Evolutionary conservation across 2,888 invertebrate species (phyloP).

Genomic region (Chelonus formosanus): DNA sequence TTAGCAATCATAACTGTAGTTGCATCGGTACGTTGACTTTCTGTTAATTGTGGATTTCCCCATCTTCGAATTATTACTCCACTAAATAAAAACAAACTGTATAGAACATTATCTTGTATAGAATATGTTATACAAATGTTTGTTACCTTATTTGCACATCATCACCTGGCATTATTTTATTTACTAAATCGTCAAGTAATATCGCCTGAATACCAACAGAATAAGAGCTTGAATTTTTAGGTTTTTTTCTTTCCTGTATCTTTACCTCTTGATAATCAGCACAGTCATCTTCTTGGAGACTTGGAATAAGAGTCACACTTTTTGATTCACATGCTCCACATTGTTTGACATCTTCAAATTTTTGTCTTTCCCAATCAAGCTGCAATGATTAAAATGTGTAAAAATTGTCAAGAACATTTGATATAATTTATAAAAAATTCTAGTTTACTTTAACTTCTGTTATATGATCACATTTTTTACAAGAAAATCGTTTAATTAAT

Average conservation of each 20-base stretch:
- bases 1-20: slow-evolving; percentile 59
- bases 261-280: slow-evolving; percentile 88
- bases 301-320: slow-evolving; percentile 64
- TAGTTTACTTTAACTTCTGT: slow-evolving; percentile 70
- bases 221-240: slow-evolving; percentile 59
- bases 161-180: slow-evolving; percentile 88
- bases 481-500: slow-evolving; percentile 77
- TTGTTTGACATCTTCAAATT: slow-evolving; percentile 52
- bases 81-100: slow-evolving; percentile 65
- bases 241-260: slow-evolving; percentile 82
- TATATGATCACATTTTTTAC: slow-evolving; percentile 79
- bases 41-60: slow-evolving; percentile 56
- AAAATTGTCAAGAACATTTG: too few relatives aligned
- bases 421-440: not conserved
- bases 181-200: slow-evolving; percentile 80
- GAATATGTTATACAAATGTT: not conserved
- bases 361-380: slow-evolving; percentile 59
- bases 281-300: slow-evolving; percentile 70
- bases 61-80: slow-evolving; percentile 81
- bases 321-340: slow-evolving; percentile 54
- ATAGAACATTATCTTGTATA: too few relatives aligned
- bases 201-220: slow-evolving; percentile 53
- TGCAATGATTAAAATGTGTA: slow-evolving; percentile 50
- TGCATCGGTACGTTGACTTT: slow-evolving; percentile 73
- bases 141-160: slow-evolving; percentile 81